Evolutionary conservation across 2,888 invertebrate genomes (phyloP), one percentile per base, ranked within the genome.

Genomic region (Trachelus tabidus): DNA sequence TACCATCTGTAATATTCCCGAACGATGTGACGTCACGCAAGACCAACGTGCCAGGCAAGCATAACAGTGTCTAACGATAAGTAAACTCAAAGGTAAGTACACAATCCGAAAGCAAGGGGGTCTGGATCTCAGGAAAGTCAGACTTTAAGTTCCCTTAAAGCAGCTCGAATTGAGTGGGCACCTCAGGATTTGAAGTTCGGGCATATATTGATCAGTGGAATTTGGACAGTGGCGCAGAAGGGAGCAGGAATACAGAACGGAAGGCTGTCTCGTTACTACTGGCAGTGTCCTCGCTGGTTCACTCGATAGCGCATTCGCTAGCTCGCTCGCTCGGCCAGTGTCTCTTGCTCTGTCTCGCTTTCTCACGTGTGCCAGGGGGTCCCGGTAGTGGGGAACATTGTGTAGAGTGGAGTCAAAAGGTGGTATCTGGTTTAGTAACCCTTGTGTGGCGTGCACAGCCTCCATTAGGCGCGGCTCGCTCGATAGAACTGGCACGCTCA

Each of bases 381-480:
- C 15, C 9, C 23, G 56, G 23, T 56, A 23, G 56, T 56, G 56
- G 56, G 56, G 56, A 56, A 56, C 56, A 56, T 23, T 23, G 56
- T 56, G 71, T 31, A 71, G 31, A 34, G 71, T 31, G 31, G 71
- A 71, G 33, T 56, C 56, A 56, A 56, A 56, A 56, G 56, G 56
- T 56, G 56, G 56, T 56, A 56, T 56, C 56, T 56, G 56, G 71
- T 71, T 31, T 34, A 71, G 33, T 71, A 71, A 71, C 71, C 71
- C 75, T 75, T 40, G 75, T n/a, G 37, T 73, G 56, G 71, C 73
- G 73, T 73, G 75, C 78, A 75, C 76, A 78, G 78, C 78, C 78
- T 78, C 78, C 75, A 84, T 88, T 86, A 90, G 91, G 91, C 89
- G 90, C 91, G 90, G 90, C 90, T 85, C 90, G 91, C 88, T 90